Percentiles rank a stretch among this genome's conserved stretches.
These are phyloP conservation scores for Pseudomyrmex dendroicus DNA, from an alignment of 1,140 invertebrate genomes.

Conservation along the genomic window DNA sequence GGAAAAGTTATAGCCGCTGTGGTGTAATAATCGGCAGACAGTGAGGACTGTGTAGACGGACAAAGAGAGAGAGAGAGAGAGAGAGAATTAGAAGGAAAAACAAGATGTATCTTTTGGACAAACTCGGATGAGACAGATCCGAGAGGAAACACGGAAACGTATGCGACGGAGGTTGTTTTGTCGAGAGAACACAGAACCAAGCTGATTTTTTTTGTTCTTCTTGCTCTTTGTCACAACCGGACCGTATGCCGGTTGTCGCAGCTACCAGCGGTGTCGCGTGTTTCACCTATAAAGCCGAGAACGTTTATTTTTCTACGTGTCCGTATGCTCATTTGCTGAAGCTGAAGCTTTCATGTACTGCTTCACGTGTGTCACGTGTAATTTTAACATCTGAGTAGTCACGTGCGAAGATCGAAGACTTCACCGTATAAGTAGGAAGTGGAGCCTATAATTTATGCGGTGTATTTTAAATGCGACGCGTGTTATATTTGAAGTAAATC, in stretches of 20 bases:
- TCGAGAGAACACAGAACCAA: constrained; percentile 14
- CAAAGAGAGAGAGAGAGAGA: constrained; percentile 14
- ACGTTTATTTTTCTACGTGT: constrained; percentile 46
- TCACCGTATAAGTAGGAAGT: not conserved
- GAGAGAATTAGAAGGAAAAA: not conserved
- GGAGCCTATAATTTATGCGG: not conserved
- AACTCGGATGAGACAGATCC: constrained; percentile 25
- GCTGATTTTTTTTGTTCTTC: constrained; percentile 15
- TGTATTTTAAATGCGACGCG: constrained; percentile 8
- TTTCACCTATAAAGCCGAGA: constrained; percentile 19
- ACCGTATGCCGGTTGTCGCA: not conserved
- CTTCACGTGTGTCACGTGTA: constrained; percentile 31
- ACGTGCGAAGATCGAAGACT: not conserved
- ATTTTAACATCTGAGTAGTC: constrained; percentile 43
- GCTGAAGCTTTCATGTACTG: constrained; percentile 11
- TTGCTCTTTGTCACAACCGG: constrained; percentile 18
- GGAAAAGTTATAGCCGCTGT: constrained; percentile 76
- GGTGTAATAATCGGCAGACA: constrained; percentile 75
- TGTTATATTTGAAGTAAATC: not conserved
- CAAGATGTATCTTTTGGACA: constrained; percentile 35
- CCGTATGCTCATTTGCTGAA: not conserved
- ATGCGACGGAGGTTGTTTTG: constrained; percentile 36
- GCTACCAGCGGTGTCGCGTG: constrained; percentile 24
- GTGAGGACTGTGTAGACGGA: constrained; percentile 24
- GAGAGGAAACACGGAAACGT: constrained; percentile 39